A percentile compares a stretch with the other conserved stretches of the same genome.
Conservation (phyloP, 2,113 vertebrate genomes). For the Stercorarius parasiticus region DNA sequence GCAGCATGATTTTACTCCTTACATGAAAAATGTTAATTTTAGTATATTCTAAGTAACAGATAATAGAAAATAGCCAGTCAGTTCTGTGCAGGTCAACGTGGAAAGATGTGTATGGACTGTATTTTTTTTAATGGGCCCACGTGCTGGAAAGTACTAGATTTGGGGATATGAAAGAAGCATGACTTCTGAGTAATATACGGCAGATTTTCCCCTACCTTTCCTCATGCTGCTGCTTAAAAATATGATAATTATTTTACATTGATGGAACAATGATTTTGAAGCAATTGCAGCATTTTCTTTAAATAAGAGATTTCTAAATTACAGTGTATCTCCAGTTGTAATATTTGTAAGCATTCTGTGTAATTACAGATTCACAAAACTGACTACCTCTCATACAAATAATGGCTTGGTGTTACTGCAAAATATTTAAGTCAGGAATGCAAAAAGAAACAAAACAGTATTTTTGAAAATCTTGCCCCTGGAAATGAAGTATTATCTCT, state of each 20-base stretch:
- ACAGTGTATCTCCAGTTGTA: neutral
- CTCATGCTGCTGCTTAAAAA: neutral
- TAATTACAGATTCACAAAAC: neutral
- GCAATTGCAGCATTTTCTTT: neutral
- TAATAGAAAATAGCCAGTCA: neutral
- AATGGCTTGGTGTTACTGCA: neutral
- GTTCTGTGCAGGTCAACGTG: neutral
- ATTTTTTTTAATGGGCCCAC: neutral
- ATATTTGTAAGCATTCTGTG: neutral
- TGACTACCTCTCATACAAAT: neutral
- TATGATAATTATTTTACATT: neutral
- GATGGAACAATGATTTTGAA: neutral
- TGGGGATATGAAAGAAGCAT: fast-evolving
- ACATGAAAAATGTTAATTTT: neutral
- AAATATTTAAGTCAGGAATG: neutral
- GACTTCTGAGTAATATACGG: neutral
- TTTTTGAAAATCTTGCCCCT: neutral
- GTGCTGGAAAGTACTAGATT: neutral
- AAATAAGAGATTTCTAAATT: neutral
- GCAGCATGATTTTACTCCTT: neutral
- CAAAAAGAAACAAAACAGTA: neutral
- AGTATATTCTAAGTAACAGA: neutral
- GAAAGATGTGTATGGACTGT: neutral
- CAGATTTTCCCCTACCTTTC: neutral
- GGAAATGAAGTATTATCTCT: neutral